Evolutionary conservation across 30 jellyfish, hydroid and myxozoan genomes (phyloP).

Genomic region (Chironex yamaguchii): DNA sequence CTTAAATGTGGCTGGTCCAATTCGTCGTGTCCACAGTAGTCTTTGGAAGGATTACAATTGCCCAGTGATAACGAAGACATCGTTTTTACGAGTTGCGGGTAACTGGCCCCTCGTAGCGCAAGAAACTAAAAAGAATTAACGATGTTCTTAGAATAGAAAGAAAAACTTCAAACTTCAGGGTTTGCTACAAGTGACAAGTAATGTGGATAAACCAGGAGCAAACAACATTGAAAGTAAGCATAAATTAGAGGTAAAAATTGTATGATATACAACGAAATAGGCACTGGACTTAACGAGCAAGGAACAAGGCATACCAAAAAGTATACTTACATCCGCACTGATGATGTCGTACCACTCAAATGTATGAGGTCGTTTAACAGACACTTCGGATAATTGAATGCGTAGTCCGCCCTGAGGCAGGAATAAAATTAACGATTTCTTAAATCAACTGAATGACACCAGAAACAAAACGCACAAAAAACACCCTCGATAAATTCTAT

Average conservation of each 20-base stretch:
- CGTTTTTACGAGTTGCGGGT: neutral
- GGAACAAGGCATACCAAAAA: too few relatives aligned
- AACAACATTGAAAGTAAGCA: too few relatives aligned
- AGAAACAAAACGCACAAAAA: too few relatives aligned
- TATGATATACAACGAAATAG: too few relatives aligned
- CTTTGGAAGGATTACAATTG: neutral
- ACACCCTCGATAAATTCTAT: too few relatives aligned
- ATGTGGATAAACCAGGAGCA: too few relatives aligned
- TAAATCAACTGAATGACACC: too few relatives aligned
- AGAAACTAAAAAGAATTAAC: neutral
- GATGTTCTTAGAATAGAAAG: too few relatives aligned
- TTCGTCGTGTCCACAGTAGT: neutral
- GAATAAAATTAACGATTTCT: neutral
- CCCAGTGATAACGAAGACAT: neutral
- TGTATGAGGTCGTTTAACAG: neutral
- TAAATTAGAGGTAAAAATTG: too few relatives aligned
- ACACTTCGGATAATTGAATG: conserved; percentile 64
- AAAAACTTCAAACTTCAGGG: too few relatives aligned
- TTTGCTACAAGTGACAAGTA: too few relatives aligned
- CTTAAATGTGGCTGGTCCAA: neutral
- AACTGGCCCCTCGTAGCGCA: neutral
- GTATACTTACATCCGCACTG: neutral
- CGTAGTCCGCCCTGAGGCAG: conserved; percentile 72
- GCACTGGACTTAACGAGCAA: too few relatives aligned
- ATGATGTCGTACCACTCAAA: neutral